Conservation (phyloP, 2,113 vertebrate species). For the Labrus mixtus region DNA sequence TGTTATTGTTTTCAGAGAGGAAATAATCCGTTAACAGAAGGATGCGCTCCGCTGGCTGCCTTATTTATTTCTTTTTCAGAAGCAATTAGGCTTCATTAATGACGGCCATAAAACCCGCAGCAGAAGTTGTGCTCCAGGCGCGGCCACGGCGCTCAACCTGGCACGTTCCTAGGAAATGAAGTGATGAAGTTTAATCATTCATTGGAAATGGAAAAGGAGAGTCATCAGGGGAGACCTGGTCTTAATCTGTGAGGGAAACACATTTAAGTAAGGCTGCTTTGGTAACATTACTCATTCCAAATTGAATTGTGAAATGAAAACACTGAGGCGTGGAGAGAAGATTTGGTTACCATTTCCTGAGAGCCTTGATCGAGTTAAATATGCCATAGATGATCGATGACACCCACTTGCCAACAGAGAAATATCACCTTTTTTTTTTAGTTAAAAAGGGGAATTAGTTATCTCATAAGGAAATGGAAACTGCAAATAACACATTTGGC, state of each 20-base stretch:
- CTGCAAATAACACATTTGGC: not conserved
- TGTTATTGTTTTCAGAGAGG: conserved; percentile 77
- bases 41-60: conserved; percentile 67
- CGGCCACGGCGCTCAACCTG: conserved; percentile 51
- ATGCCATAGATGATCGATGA: conserved; percentile 10
- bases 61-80: conserved; percentile 71
- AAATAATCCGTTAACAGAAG: conserved; percentile 75
- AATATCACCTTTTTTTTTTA: not conserved
- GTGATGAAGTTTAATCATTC: conserved; percentile 68
- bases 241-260: conserved; percentile 51
- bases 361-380: conserved; percentile 38
- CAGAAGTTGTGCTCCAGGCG: conserved; percentile 33
- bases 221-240: conserved; percentile 56
- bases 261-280: conserved; percentile 30
- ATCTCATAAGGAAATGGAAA: conserved; percentile 13
- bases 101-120: conserved; percentile 61
- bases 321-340: not conserved
- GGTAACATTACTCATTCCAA: conserved; percentile 54
- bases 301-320: conserved; percentile 58
- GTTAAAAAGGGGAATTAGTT: not conserved
- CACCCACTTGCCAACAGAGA: not conserved
- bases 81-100: conserved; percentile 77
- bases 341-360: conserved; percentile 48
- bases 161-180: conserved; percentile 70
- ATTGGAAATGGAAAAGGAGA: conserved; percentile 64